Evolutionary conservation across 2,888 invertebrate species (phyloP).

Genomic region (Zygaena filipendulae): DNA sequence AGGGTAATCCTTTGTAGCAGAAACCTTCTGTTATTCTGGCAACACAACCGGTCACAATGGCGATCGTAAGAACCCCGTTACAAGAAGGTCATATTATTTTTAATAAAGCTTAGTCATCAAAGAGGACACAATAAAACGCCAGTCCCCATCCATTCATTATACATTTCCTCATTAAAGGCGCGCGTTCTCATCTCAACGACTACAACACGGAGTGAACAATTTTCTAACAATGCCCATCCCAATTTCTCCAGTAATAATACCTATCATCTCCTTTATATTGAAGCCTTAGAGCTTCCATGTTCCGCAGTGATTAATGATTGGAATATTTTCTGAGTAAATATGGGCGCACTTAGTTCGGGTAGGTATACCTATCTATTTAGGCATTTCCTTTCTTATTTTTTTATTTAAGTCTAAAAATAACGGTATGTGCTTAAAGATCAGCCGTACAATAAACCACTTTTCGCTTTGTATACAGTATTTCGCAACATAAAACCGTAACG

Average conservation of each 20-base stretch:
- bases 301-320: conserved; percentile 15
- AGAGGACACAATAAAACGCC: conserved; percentile 2
- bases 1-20: too few relatives aligned
- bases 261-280: conserved; percentile 8
- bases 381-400: too few relatives aligned
- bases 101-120: not conserved
- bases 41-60: too few relatives aligned
- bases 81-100: too few relatives aligned
- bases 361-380: conserved; percentile 18
- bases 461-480: too few relatives aligned
- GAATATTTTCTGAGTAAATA: conserved; percentile 17
- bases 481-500: too few relatives aligned
- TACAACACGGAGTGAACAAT: conserved; percentile 6
- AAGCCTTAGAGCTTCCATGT: conserved; percentile 2
- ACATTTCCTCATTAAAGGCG: conserved; percentile 1
- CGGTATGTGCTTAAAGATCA: too few relatives aligned
- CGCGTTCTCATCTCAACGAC: not conserved
- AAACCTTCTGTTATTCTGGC: too few relatives aligned
- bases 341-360: conserved; percentile 10
- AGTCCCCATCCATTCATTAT: conserved; percentile 8
- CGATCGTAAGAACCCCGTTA: too few relatives aligned
- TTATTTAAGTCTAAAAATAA: too few relatives aligned
- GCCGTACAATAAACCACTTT: too few relatives aligned
- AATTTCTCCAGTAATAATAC: conserved; percentile 13
- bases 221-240: conserved; percentile 11